These are phyloP conservation scores for Salvator merianae DNA, from an alignment of 2,113 vertebrate genomes.

Conservation along the genomic window DNA sequence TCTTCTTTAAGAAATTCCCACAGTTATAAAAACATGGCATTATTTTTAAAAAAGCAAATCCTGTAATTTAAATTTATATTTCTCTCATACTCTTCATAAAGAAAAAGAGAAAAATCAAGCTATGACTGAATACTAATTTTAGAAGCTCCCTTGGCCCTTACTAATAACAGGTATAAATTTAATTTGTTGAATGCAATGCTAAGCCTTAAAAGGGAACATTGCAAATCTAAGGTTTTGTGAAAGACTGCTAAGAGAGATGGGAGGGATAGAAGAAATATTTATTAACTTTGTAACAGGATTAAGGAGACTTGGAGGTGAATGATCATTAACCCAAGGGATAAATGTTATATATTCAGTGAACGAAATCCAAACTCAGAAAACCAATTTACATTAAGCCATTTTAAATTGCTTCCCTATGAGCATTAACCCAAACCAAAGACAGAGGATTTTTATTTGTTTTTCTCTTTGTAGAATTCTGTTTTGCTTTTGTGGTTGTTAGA, in stretches of 20 bases:
- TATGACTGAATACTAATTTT: background rate
- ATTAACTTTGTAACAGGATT: slow-evolving; percentile 68
- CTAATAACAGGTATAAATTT: background rate
- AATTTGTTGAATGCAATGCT: background rate
- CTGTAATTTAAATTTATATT: background rate
- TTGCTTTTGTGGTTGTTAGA: slow-evolving; percentile 40
- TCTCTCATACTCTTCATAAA: background rate
- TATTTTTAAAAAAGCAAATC: too few relatives aligned
- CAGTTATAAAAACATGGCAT: background rate
- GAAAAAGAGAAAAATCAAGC: background rate
- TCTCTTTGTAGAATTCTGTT: slow-evolving; percentile 46
- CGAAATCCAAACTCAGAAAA: slow-evolving; percentile 67
- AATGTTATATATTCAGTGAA: slow-evolving; percentile 60
- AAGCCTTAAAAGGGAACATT: background rate
- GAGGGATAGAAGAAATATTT: slow-evolving; percentile 60
- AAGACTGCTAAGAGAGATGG: slow-evolving; percentile 21
- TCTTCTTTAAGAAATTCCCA: background rate
- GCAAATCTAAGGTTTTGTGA: background rate
- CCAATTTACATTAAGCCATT: slow-evolving; percentile 72
- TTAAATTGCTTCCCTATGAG: slow-evolving; percentile 72
- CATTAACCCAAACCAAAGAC: slow-evolving; percentile 63
- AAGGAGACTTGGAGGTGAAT: slow-evolving; percentile 64
- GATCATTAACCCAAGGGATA: slow-evolving; percentile 69
- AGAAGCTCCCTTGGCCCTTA: background rate
- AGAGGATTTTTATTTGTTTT: slow-evolving; percentile 63